A percentile compares a stretch with the other conserved stretches of the same genome.
phyloP scores from a whole-genome alignment of 2,888 invertebrate species.

The Erebia epiphron region DNA sequence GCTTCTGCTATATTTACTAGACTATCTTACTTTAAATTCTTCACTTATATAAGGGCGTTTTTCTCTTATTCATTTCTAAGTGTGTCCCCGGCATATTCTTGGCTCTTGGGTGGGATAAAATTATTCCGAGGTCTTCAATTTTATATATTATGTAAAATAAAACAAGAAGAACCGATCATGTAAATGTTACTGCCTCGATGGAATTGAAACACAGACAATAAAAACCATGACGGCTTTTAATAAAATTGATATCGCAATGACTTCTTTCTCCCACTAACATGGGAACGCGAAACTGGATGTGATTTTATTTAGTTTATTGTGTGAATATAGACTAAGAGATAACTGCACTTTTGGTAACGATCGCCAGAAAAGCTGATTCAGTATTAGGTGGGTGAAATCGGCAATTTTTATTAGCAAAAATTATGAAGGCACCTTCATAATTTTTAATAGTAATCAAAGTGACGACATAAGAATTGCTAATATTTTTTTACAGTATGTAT shows the following conservation, averaged over 20 bases:
- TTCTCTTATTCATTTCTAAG: no score
- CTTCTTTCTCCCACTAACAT: slow-evolving; percentile 7
- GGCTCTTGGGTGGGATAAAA: slow-evolving; percentile 28
- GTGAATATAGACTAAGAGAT: no score
- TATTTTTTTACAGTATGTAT: no score
- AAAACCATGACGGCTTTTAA: slow-evolving; percentile 12
- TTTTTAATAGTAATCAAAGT: no score
- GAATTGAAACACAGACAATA: slow-evolving; percentile 9
- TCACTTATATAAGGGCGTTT: no score
- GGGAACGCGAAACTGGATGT: not conserved
- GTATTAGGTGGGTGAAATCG: no score
- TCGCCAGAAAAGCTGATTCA: no score
- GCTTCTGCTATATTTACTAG: not conserved
- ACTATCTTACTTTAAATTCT: no score
- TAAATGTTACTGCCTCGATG: slow-evolving; percentile 14
- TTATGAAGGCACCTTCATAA: no score
- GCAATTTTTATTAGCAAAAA: no score
- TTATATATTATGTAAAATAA: slow-evolving; percentile 13
- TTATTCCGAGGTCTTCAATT: slow-evolving; percentile 15
- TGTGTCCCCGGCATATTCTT: not conserved
- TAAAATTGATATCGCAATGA: slow-evolving; percentile 12
- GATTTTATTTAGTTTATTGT: not conserved
- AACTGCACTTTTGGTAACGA: no score
- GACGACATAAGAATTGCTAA: no score
- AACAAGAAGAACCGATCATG: slow-evolving; percentile 16